Conservation (phyloP, 2,797 vertebrate species). For the Thamnophis elegans region DNA sequence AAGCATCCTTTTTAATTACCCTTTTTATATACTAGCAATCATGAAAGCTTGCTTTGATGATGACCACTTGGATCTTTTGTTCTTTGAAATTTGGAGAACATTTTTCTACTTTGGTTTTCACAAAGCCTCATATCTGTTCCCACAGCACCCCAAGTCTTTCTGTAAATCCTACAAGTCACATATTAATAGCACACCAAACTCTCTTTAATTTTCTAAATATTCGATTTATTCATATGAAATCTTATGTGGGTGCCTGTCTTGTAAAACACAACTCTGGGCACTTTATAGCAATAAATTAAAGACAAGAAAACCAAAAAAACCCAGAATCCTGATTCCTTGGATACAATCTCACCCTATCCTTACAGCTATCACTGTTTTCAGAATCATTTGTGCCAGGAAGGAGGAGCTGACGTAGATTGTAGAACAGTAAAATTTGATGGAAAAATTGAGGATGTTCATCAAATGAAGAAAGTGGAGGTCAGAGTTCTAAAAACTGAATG, state of each 20-base stretch:
- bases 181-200: neutral
- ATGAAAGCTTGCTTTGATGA: neutral
- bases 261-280: neutral
- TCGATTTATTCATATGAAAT: neutral
- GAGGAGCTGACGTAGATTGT: no score
- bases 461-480: no score
- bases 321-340: neutral
- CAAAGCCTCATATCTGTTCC: neutral
- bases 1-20: neutral
- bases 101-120: neutral
- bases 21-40: neutral
- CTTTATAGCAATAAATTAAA: neutral
- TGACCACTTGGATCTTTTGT: neutral
- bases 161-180: neutral
- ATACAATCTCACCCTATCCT: neutral
- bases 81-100: neutral
- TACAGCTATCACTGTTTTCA: neutral
- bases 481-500: no score
- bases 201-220: neutral
- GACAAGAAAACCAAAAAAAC: neutral
- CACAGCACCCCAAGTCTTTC: neutral
- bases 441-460: no score
- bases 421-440: no score
- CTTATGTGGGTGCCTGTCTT: neutral
- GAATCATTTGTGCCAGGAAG: neutral